phyloP scores from a whole-genome alignment of 2,888 invertebrate species.

The Automeris io region DNA sequence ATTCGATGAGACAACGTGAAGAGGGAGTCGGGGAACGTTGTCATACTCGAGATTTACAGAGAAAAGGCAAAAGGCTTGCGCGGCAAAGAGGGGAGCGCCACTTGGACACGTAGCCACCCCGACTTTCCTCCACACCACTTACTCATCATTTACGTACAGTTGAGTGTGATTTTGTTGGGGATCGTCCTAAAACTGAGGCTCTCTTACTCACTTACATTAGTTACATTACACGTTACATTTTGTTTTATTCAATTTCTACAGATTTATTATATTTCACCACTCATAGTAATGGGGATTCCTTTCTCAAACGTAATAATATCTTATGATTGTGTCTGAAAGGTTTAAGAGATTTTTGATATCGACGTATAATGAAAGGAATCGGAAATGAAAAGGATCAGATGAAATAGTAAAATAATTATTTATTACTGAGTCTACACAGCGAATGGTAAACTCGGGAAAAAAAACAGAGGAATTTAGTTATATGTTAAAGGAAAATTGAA shows the following conservation, averaged over 20 bases:
- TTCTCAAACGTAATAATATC: conserved; percentile 44
- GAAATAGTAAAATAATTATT: conserved; percentile 7
- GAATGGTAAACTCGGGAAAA: neutral
- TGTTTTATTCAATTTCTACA: conserved; percentile 59
- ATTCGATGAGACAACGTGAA: conserved; percentile 39
- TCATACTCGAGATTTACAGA: conserved; percentile 59
- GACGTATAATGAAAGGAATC: conserved; percentile 6
- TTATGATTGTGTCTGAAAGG: conserved; percentile 31
- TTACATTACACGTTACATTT: conserved; percentile 59
- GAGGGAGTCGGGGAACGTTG: conserved; percentile 45
- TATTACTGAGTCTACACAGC: too few species aligned
- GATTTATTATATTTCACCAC: conserved; percentile 57
- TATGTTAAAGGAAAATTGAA: neutral
- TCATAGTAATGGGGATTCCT: conserved; percentile 50
- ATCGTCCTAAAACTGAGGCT: conserved; percentile 48
- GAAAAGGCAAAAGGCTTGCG: conserved; percentile 35
- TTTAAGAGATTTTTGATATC: conserved; percentile 23
- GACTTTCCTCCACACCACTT: conserved; percentile 46
- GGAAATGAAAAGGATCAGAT: conserved; percentile 2
- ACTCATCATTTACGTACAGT: conserved; percentile 71
- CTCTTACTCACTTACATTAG: conserved; percentile 60
- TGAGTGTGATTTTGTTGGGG: conserved; percentile 70
- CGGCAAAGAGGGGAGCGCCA: conserved; percentile 35
- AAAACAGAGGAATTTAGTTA: neutral
- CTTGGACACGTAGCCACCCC: conserved; percentile 63